Evolutionary conservation across 2,113 vertebrate species (phyloP), one percentile per base, ranked within the genome.

Genomic region (Laterallus jamaicensis): DNA sequence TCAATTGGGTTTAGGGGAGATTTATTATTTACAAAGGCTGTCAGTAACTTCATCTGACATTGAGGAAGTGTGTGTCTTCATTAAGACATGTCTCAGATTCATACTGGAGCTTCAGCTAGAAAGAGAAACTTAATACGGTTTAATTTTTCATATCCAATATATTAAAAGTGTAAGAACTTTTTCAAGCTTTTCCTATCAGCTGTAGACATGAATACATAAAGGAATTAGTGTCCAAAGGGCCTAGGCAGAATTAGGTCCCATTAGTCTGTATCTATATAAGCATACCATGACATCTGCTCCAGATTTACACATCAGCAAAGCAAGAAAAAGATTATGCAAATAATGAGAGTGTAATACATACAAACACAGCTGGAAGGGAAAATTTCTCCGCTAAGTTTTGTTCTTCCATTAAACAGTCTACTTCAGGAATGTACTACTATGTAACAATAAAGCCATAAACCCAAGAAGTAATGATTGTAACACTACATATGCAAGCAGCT

Each of bases 1-100:
- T 3, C 5, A 67, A 35, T 8, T 31, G 0, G 1, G 9, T 50
- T 62, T 54, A 26, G 25, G 37, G 22, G 12, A 1, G 0, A 5
- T 29, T 49, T 28, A 28, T 29, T 77, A 47, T 78, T 91, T 47
- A 78, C 35, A 88, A 77, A 71, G 1, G 0, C 25, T 54, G 25
- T 50, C 83, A 68, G 12, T 40, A 93, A 55, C 15, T 18, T 69
- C 15, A 44, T 50, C 11, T 62, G 16, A 64, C 70, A 49, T 3
- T 15, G 9, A 82, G 10, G 82, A 88, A 78, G 68, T 2, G 6
- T 14, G 2, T 31, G 5, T n/a, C 50, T 74, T 68, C 10, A 31
- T 55, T 16, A 86, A 4, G 3, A 58, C 24, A 15, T 26, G 3
- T 55, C 50, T 50, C 20, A 59, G 31, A 47, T 37, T 54, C 12